phyloP scores from a whole-genome alignment of 2,797 vertebrate genomes.

The Steatocranus sp. region DNA sequence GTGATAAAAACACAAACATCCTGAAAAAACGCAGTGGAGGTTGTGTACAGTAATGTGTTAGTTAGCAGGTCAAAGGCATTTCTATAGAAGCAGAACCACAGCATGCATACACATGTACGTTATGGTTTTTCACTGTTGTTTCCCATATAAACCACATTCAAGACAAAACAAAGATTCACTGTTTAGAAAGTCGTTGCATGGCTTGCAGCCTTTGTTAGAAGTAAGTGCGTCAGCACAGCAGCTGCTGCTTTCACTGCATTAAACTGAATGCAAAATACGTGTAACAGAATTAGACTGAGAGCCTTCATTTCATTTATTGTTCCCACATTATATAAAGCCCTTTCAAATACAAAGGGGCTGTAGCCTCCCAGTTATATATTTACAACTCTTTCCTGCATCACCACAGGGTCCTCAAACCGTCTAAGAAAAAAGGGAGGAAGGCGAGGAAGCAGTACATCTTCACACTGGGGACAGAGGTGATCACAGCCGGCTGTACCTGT shows the following conservation, averaged over 20 bases:
- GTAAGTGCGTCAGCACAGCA: not conserved
- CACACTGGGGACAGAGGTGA: conserved; percentile 41
- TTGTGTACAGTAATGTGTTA: not conserved
- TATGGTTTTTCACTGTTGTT: not conserved
- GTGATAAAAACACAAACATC: not conserved
- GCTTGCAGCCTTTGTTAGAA: not conserved
- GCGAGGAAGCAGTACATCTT: conserved; percentile 5
- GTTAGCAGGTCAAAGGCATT: not conserved
- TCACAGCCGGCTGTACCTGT: conserved; percentile 78
- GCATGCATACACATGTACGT: not conserved
- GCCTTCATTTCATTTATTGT: not conserved
- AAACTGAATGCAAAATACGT: not conserved
- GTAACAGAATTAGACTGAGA: not conserved
- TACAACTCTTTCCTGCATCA: not conserved
- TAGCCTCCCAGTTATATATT: not conserved
- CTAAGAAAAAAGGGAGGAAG: not conserved
- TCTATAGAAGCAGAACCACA: not conserved
- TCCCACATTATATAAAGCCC: not conserved
- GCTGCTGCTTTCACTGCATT: not conserved
- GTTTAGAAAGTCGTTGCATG: not conserved
- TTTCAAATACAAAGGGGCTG: not conserved
- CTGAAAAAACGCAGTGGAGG: not conserved
- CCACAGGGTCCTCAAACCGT: conserved; percentile 17
- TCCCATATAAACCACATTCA: not conserved
- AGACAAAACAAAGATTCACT: not conserved